Conservation (phyloP, 2,113 vertebrate species). For the Egretta garzetta region DNA sequence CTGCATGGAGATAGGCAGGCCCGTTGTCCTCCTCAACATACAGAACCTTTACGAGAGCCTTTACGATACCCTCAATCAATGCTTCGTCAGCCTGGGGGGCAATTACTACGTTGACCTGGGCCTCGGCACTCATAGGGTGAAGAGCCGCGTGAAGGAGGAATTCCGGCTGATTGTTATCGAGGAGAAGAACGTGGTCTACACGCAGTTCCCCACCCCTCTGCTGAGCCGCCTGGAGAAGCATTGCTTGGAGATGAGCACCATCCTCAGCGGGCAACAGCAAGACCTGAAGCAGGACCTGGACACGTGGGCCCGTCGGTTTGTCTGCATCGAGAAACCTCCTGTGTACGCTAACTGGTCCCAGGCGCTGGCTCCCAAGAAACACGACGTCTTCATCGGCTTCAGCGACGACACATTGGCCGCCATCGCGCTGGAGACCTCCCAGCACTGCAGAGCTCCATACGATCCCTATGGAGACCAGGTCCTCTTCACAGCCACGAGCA, state of each 20-base stretch:
- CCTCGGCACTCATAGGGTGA: constrained; percentile 80
- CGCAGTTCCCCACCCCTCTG: constrained; percentile 78
- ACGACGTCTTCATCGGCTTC: constrained; percentile 86
- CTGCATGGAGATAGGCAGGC: constrained; percentile 82
- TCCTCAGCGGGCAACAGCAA: constrained; percentile 68
- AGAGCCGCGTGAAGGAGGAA: constrained; percentile 76
- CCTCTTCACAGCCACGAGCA: constrained; percentile 34
- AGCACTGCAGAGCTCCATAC: background rate
- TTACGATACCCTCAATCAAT: constrained; percentile 81
- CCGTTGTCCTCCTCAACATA: constrained; percentile 80
- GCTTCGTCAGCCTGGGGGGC: constrained; percentile 77
- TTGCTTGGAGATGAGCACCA: constrained; percentile 75
- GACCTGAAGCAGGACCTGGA: constrained; percentile 67
- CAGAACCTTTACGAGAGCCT: constrained; percentile 84
- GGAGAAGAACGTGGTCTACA: constrained; percentile 81
- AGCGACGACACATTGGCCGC: constrained; percentile 85
- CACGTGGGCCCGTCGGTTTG: constrained; percentile 27
- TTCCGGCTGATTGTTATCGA: constrained; percentile 80
- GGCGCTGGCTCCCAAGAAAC: background rate
- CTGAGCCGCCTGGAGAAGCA: constrained; percentile 84
- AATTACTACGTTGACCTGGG: constrained; percentile 82
- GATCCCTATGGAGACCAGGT: constrained; percentile 15
- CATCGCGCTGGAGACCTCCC: constrained; percentile 74
- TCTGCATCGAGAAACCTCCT: background rate
- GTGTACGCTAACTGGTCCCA: constrained; percentile 10